Evolutionary conservation across 92 coral and sea anemone species (phyloP), one percentile per base, ranked within the genome.

Genomic region (Epizoanthus scotinus): DNA sequence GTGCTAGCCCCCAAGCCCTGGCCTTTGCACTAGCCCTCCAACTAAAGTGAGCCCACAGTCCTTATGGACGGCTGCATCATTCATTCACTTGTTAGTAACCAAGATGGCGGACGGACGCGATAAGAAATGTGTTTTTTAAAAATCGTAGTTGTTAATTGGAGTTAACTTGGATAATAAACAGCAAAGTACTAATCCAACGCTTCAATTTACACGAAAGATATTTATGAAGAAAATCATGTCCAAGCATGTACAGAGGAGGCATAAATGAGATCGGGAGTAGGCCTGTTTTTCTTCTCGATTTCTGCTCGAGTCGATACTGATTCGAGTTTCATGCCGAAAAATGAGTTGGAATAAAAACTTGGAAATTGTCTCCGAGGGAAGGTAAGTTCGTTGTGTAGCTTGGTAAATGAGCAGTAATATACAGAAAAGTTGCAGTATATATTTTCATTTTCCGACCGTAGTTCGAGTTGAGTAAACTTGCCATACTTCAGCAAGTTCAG

Each of bases 331-430:
- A 42, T 0, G 0, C 12, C 0, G 49, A 6, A 12, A 42, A 42
- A 19, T 71, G 6, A 54, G 54, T 26, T 34, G 22, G 49, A 6
- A 21, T 13, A 34, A 12, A 73, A 58, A 22, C 14, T 58, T 75
- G 81, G 81, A 75, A 15, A 59, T 75, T 19, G 68, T 75, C 20
- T 75, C 81, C 24, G 81, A 75, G 53, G 81, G 81, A 31, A 75
- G 81, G 81, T 75, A 47, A 58, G 81, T 22, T 36, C 7, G 22
- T 17, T 19, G n/a, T 36, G 22, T 9, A 6, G 49, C 10, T 42
- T 42, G 12, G 15, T 20, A 63, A 25, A 4, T 15, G 5, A 5
- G 31, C 6, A 63, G 7, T 6, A 20, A 20, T 14, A 47, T 3
- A 70, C 6, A 26, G 29, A 54, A 26, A 42, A 42, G 10, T 42